phyloP scores from a whole-genome alignment of 2,797 vertebrate genomes.

The Sebastes trivittatus region DNA sequence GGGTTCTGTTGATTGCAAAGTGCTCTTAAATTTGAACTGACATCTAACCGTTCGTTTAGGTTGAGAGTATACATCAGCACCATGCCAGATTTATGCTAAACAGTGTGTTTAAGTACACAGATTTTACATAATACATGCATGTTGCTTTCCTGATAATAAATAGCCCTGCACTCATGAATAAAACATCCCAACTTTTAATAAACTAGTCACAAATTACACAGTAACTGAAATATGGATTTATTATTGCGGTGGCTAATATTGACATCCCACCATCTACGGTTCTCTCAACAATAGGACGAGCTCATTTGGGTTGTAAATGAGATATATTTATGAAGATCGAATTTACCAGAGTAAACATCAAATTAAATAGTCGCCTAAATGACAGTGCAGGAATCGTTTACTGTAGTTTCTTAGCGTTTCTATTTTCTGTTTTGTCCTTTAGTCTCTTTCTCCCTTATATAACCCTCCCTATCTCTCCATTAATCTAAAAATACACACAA shows the following conservation, averaged over 20 bases:
- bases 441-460: not conserved
- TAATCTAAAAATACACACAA: not conserved
- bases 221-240: not conserved
- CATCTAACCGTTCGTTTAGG: not conserved
- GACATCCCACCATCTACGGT: not conserved
- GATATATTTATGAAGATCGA: slow-evolving; percentile 2
- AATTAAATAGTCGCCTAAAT: not conserved
- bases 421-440: not conserved
- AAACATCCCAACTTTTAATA: not conserved
- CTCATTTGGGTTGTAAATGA: slow-evolving; percentile 10
- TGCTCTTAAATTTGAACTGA: not conserved
- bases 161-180: not conserved
- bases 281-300: not conserved
- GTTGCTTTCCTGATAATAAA: not conserved
- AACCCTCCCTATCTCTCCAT: not conserved
- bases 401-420: not conserved
- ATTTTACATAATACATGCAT: not conserved
- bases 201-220: not conserved
- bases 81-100: not conserved
- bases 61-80: too few species aligned
- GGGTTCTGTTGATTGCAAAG: not conserved
- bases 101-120: not conserved
- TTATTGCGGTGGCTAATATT: not conserved
- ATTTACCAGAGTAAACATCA: not conserved
- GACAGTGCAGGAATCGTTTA: not conserved